Percentiles rank a stretch among this genome's conserved stretches.
These are phyloP conservation scores for Varanus komodoensis DNA, from an alignment of 2,113 vertebrate genomes.

Conservation along the genomic window DNA sequence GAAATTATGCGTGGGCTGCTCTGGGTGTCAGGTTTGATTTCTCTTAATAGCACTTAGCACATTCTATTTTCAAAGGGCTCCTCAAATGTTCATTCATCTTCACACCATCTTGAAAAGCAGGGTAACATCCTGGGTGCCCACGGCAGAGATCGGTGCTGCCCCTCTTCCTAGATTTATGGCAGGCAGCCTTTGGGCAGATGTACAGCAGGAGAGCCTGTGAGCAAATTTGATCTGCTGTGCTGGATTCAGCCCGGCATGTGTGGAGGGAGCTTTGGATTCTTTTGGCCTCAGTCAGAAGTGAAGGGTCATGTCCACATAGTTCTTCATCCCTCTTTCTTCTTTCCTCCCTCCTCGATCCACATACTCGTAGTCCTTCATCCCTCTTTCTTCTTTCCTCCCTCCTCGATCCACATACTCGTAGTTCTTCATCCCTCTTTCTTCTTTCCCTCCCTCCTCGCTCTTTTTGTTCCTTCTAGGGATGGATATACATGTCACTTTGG, in stretches of 20 bases:
- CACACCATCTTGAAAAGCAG: fast-evolving
- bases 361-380: too few species aligned
- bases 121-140: background rate
- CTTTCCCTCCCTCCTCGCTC: too few species aligned
- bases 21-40: background rate
- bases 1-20: background rate
- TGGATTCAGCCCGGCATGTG: background rate
- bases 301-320: too few species aligned
- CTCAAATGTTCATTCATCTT: background rate
- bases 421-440: too few species aligned
- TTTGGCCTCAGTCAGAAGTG: too few species aligned
- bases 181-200: fast-evolving
- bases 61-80: background rate
- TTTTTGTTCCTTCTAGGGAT: too few species aligned
- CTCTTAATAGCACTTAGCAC: constrained; percentile 2
- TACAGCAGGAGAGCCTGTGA: background rate
- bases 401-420: too few species aligned
- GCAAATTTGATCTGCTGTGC: background rate
- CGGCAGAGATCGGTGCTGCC: background rate
- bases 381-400: too few species aligned
- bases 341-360: too few species aligned
- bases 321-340: too few species aligned
- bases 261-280: background rate
- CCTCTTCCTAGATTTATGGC: background rate
- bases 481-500: too few species aligned